Evolutionary conservation across 2,113 vertebrate species (phyloP).

Genomic region (Oreotrochilus melanogaster): DNA sequence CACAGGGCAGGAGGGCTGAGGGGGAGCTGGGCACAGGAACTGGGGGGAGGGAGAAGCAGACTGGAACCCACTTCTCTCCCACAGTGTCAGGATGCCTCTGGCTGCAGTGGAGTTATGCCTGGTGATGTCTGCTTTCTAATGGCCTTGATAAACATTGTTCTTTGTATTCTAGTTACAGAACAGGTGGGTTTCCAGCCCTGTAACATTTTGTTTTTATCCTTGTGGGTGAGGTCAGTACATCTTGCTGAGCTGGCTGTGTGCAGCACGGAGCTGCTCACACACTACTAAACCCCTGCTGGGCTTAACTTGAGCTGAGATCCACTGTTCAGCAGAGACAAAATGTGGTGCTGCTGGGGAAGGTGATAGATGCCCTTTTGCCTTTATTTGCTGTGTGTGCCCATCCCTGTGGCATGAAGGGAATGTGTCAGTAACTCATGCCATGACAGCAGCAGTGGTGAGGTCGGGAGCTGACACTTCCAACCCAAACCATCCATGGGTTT

Average conservation of each 20-base stretch:
- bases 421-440: no score
- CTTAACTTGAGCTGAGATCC: not conserved
- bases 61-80: not conserved
- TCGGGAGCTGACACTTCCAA: not conserved
- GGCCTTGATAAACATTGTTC: conserved; percentile 60
- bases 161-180: not conserved
- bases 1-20: not conserved
- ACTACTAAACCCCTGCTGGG: not conserved
- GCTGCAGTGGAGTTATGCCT: not conserved
- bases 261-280: not conserved
- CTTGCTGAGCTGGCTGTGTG: not conserved
- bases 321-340: not conserved
- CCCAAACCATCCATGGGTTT: fast-evolving
- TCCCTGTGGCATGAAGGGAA: no score
- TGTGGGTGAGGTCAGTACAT: fast-evolving
- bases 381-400: not conserved
- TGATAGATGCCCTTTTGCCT: not conserved
- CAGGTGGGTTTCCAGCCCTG: not conserved
- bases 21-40: not conserved
- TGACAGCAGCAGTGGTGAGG: no score
- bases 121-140: not conserved
- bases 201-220: not conserved
- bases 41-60: not conserved
- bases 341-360: not conserved
- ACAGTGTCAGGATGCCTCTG: not conserved